Percentiles rank a stretch among this genome's conserved stretches.
These are phyloP conservation scores for Callimorpha dominula DNA, from an alignment of 2,888 invertebrate genomes.

Conservation along the genomic window DNA sequence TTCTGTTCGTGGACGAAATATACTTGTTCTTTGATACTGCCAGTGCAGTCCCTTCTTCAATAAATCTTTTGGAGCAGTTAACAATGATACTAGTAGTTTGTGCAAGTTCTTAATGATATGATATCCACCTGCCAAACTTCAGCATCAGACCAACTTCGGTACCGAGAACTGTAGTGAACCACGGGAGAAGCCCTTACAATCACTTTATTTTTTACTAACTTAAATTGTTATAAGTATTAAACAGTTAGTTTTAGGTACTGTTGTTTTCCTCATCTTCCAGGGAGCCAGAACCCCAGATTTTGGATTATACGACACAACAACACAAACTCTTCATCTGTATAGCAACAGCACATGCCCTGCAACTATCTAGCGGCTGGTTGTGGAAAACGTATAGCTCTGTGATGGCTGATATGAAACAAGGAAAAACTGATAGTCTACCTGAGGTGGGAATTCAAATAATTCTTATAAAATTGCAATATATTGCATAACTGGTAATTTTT, in stretches of 20 bases:
- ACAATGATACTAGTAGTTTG: too few species aligned
- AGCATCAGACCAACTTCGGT: not conserved
- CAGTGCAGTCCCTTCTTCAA: too few species aligned
- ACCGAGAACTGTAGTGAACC: not conserved
- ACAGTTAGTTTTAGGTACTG: too few species aligned
- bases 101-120: too few species aligned
- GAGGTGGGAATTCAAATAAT: slow-evolving; percentile 85
- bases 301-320: slow-evolving; percentile 97
- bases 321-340: slow-evolving; percentile 96
- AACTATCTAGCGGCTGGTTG: slow-evolving; percentile 90
- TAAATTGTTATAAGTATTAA: too few species aligned
- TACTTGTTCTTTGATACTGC: too few species aligned
- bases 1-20: too few species aligned
- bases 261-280: slow-evolving; percentile 74
- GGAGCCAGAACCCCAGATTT: slow-evolving; percentile 93
- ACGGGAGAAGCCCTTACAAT: not conserved
- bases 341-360: slow-evolving; percentile 92
- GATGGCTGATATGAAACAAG: slow-evolving; percentile 91
- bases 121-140: too few species aligned
- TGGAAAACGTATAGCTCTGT: slow-evolving; percentile 93
- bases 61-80: too few species aligned
- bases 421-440: slow-evolving; percentile 92
- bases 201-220: not conserved
- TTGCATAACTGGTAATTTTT: not conserved
- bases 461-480: not conserved